A percentile compares a stretch with the other conserved stretches of the same genome.
Conservation (phyloP, 2,888 invertebrate species). For the Caenorhabditis becei region DNA sequence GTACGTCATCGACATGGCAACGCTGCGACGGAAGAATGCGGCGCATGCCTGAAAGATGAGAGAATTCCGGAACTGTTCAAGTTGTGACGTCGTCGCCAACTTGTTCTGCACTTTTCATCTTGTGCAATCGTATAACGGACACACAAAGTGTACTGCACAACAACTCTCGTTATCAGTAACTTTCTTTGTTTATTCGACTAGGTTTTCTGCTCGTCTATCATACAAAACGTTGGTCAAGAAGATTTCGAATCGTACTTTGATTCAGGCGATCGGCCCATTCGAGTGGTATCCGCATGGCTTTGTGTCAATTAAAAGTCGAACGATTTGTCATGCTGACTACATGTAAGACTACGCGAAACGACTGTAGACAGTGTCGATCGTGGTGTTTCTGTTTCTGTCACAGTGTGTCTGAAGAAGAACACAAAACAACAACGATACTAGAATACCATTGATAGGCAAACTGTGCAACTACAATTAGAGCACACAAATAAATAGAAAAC, state of each 20-base stretch:
- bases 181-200: constrained; percentile 26
- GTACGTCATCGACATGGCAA: constrained; percentile 73
- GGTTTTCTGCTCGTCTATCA: constrained; percentile 23
- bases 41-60: constrained; percentile 72
- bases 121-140: not conserved
- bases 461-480: not conserved
- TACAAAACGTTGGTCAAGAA: constrained; percentile 16
- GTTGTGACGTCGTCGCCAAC: constrained; percentile 17
- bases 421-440: not conserved
- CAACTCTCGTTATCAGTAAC: constrained; percentile 28
- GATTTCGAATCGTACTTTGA: constrained; percentile 17
- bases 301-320: not conserved
- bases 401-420: constrained; percentile 5
- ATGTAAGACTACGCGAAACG: constrained; percentile 27
- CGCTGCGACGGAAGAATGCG: constrained; percentile 72
- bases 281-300: constrained; percentile 12
- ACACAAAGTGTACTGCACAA: constrained; percentile 25
- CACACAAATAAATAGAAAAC: not conserved
- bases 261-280: constrained; percentile 15
- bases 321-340: constrained; percentile 21
- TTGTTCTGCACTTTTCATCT: constrained; percentile 31
- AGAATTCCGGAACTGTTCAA: constrained; percentile 36
- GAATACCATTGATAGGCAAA: not conserved
- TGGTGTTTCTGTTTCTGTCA: constrained; percentile 11
- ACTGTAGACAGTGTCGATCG: not conserved